phyloP scores from a whole-genome alignment of 92 coral and sea anemone species.

The Palythoa caribaeorum region DNA sequence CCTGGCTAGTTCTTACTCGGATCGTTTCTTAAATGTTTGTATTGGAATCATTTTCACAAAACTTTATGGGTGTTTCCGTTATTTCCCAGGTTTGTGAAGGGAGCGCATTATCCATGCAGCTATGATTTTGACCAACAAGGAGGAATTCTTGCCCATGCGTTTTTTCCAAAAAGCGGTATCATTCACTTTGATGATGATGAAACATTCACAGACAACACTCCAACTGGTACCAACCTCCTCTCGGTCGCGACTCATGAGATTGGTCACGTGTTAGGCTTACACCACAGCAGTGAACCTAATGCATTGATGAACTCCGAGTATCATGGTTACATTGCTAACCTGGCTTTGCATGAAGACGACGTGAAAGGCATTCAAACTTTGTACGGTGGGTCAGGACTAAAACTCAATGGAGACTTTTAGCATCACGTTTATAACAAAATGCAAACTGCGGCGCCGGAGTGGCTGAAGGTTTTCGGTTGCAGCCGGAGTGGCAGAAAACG shows the following conservation, averaged over 20 bases:
- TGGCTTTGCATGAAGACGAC: conserved; percentile 76
- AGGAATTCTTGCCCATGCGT: conserved; percentile 78
- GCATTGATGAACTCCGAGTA: conserved; percentile 84
- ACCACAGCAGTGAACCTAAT: conserved; percentile 57
- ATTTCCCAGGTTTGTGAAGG: conserved; percentile 54
- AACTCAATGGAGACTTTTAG: not conserved
- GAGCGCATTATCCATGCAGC: conserved; percentile 51
- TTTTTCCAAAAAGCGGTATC: conserved; percentile 78
- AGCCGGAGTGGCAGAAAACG: no score
- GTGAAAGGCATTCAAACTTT: conserved; percentile 70
- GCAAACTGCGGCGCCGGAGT: no score
- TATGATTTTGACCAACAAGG: conserved; percentile 76
- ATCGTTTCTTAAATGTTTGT: no score
- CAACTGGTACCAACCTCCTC: conserved; percentile 68
- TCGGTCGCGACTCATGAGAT: conserved; percentile 88
- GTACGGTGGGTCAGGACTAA: conserved; percentile 63
- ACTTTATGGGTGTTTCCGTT: not conserved
- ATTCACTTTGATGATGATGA: conserved; percentile 92
- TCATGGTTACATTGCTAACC: conserved; percentile 60
- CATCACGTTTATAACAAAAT: no score
- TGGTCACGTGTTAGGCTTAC: conserved; percentile 84
- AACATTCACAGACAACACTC: conserved; percentile 59
- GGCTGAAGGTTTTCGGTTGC: no score
- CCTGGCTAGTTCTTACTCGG: no score
- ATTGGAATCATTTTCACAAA: no score